Conservation (phyloP, 2,797 vertebrate species). For the Falco novaeseelandiae region DNA sequence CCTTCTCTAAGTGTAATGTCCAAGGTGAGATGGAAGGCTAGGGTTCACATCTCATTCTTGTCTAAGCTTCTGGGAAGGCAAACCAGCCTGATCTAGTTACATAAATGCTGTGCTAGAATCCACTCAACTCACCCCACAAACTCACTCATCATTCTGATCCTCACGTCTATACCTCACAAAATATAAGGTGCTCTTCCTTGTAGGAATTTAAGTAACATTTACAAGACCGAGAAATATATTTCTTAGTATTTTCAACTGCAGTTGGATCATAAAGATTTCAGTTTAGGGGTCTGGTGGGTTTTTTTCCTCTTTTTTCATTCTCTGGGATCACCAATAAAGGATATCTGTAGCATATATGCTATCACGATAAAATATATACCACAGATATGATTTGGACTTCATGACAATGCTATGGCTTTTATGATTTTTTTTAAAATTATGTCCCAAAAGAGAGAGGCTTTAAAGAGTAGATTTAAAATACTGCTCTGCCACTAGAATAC, state of each 20-base stretch:
- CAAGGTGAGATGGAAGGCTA: neutral
- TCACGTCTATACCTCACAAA: neutral
- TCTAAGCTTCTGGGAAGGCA: neutral
- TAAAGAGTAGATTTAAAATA: neutral
- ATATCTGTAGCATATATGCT: neutral
- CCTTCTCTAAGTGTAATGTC: neutral
- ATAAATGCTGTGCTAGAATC: neutral
- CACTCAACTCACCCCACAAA: neutral
- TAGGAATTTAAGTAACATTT: neutral
- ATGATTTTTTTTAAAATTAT: neutral
- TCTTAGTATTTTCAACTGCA: neutral
- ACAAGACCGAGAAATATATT: neutral
- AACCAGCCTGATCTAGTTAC: neutral
- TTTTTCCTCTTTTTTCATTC: fast-evolving
- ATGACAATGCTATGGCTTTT: neutral
- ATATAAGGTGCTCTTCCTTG: neutral
- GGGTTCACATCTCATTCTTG: neutral
- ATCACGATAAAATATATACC: neutral
- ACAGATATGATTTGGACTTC: neutral
- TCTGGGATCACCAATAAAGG: neutral
- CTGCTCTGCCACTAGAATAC: neutral
- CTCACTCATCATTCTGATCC: neutral
- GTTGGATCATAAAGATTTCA: neutral
- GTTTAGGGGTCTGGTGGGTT: neutral
- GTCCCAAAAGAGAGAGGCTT: neutral